Conservation (phyloP, 30 jellyfish, hydroid and myxozoan species). For the Chironex yamaguchii region DNA sequence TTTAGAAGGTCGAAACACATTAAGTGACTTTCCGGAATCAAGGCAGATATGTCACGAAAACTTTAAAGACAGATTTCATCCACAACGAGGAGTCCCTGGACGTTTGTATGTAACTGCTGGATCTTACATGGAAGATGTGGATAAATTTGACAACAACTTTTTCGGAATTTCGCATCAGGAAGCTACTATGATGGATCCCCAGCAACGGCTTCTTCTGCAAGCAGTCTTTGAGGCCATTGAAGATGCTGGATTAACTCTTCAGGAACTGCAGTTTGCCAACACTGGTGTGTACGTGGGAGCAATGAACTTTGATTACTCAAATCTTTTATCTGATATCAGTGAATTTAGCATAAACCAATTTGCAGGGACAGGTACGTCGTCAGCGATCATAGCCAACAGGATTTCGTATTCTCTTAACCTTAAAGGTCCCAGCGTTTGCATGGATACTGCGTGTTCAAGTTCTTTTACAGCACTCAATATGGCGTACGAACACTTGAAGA, state of each 20-base stretch:
- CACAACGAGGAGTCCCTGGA: constrained; percentile 43
- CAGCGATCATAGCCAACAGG: constrained; percentile 54
- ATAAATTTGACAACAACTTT: constrained; percentile 47
- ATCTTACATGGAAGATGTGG: constrained; percentile 51
- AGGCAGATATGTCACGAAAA: not conserved
- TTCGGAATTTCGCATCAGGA: constrained; percentile 61
- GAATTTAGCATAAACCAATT: constrained; percentile 13
- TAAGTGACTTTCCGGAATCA: constrained; percentile 37
- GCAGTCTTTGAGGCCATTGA: constrained; percentile 64
- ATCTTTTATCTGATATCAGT: not conserved
- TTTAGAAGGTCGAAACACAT: constrained; percentile 19
- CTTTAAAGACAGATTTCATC: constrained; percentile 12
- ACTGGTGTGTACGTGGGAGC: constrained; percentile 66
- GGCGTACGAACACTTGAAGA: constrained; percentile 58
- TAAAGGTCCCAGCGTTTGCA: constrained; percentile 56
- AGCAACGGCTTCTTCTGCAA: constrained; percentile 68
- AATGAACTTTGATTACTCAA: constrained; percentile 45
- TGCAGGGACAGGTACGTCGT: constrained; percentile 51
- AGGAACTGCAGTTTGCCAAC: constrained; percentile 51
- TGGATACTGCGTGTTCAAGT: constrained; percentile 68
- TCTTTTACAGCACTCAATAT: constrained; percentile 59
- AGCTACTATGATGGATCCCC: constrained; percentile 64
- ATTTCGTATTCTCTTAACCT: constrained; percentile 61
- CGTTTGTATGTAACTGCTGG: constrained; percentile 46
- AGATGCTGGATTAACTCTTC: constrained; percentile 59